Evolutionary conservation across 2,888 invertebrate genomes (phyloP), one percentile per base, ranked within the genome.

Genomic region (Polydrusus pterygomalis): DNA sequence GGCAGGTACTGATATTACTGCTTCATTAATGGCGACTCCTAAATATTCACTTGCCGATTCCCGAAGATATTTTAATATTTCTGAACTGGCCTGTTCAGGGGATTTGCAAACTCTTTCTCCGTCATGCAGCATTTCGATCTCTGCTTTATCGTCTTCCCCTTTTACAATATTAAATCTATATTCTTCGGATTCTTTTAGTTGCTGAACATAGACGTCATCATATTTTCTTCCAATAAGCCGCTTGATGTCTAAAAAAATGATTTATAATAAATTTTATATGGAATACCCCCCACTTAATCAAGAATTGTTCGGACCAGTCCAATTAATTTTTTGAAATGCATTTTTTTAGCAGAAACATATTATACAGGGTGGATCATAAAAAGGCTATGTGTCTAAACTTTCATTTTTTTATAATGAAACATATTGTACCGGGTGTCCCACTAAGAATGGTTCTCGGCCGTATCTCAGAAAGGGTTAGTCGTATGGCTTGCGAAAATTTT

Each of bases 211-310:
- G 8, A 75, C 65, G 43, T 83, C 80, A 17, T 79, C 65, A 51
- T 71, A 82, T 45, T 71, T 79, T 43, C 80, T 79, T 2, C 84
- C 83, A 45, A 83, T 80, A 3, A 82, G 76, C 9, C 83, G 65
- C 74, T 84, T 84, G 7, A 81, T 77, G 70, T 82, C 84, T 84
- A 60, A 69, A 81, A 78, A 43, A 43, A n/a, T n/a, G n/a, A n/a
- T n/a, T n/a, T 1, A 43, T 34, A 34, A 34, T 25, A n/a, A n/a
- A 25, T 25, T 25, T 25, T 25, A 25, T 25, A 3, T 25, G 5
- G 2, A 25, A 25, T n/a, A n/a, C n/a, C n/a, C n/a, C n/a, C n/a
- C n/a, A n/a, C n/a, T n/a, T n/a, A n/a, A n/a, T n/a, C n/a, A n/a
- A n/a, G n/a, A n/a, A n/a, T n/a, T n/a, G n/a, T n/a, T n/a, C n/a